These are phyloP conservation scores for Uromys caudimaculatus DNA, from an alignment of 2,797 vertebrate species.

Conservation along the genomic window DNA sequence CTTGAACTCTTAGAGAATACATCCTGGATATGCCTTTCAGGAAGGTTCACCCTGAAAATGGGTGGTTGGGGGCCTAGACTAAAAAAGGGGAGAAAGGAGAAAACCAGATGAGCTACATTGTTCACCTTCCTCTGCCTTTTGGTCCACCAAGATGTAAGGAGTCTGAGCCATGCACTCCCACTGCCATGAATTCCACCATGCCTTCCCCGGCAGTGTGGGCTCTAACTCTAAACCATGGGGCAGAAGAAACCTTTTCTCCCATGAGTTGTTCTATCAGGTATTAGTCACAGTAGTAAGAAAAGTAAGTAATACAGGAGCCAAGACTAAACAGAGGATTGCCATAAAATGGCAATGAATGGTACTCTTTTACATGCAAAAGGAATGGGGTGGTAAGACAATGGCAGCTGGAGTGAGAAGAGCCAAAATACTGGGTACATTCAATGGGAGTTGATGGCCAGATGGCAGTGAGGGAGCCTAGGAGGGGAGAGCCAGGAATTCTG, in stretches of 20 bases:
- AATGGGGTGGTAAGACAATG: no score
- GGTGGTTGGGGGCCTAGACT: background rate
- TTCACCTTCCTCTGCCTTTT: background rate
- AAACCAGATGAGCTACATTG: background rate
- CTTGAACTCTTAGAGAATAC: background rate
- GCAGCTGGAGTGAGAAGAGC: background rate
- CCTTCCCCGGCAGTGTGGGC: background rate
- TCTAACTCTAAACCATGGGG: background rate
- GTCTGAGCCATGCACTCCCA: background rate
- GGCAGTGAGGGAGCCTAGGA: background rate
- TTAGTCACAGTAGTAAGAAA: background rate
- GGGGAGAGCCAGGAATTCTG: background rate
- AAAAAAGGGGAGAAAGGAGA: background rate
- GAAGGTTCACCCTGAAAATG: background rate
- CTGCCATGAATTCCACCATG: background rate
- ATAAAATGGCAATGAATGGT: background rate
- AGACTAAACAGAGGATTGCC: background rate
- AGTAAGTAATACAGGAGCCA: background rate
- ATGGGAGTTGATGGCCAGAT: background rate
- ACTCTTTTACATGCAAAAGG: background rate
- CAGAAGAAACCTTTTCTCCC: background rate
- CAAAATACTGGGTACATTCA: background rate
- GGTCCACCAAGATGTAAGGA: background rate
- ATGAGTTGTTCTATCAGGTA: background rate
- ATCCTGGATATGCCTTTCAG: background rate